phyloP scores from a whole-genome alignment of 2,113 vertebrate genomes.

The Esox niger region DNA sequence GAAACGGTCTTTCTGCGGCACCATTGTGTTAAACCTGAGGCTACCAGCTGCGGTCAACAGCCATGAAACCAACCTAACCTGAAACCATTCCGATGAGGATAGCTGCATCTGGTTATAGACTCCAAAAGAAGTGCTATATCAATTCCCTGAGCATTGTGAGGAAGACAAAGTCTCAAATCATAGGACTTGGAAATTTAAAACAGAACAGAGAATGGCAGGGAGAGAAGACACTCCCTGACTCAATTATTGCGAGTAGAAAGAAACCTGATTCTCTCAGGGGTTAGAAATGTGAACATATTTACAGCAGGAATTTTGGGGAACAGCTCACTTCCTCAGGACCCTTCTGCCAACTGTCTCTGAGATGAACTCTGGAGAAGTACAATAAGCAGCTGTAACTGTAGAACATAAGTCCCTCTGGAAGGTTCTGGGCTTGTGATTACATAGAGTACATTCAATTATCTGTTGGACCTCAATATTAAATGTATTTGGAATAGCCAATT shows the following conservation, averaged over 20 bases:
- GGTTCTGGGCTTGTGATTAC: not conserved
- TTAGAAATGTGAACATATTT: not conserved
- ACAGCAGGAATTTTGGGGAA: not conserved
- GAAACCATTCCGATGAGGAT: too few relatives aligned
- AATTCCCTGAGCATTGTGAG: too few relatives aligned
- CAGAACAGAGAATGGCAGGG: conserved; percentile 21
- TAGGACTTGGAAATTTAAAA: too few relatives aligned
- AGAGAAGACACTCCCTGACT: not conserved
- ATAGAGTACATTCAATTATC: not conserved
- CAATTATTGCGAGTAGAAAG: not conserved
- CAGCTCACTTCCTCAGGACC: not conserved
- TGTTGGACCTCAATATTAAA: too few relatives aligned
- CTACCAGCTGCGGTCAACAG: not conserved
- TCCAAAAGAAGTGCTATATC: too few relatives aligned
- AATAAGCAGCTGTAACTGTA: conserved; percentile 1
- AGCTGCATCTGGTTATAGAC: not conserved
- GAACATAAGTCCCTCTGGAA: not conserved
- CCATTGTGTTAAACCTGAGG: too few relatives aligned
- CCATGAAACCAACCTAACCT: not conserved
- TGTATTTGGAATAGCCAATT: too few relatives aligned
- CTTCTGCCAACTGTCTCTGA: not conserved
- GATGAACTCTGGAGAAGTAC: not conserved
- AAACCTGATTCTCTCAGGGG: not conserved
- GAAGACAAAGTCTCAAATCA: too few relatives aligned
- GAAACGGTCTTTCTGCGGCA: too few relatives aligned